Base-by-base conservation (phyloP, 1,140 invertebrate species). In the Caenorhabditis tropicalis region DNA sequence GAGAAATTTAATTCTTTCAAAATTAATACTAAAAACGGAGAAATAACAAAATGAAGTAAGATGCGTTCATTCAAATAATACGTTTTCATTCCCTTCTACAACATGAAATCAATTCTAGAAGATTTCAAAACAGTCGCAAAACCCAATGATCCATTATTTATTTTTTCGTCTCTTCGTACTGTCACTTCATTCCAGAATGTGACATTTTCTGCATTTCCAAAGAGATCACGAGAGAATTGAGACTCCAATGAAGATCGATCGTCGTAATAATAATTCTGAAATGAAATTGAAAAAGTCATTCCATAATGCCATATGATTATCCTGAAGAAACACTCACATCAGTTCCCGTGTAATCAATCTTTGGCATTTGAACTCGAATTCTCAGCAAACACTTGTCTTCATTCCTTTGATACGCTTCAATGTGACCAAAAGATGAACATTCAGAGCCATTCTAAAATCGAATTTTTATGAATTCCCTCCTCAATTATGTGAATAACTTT, bases 331-430 rank as follows among this genome's bases (percentile, higher is more conserved):
- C n/a, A 46, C 58, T 33, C 21, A 74, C 65, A 24, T 74, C 65
- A 27, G 65, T 74, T n/a, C 65, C 65, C 21, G 33, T 74, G n/a
- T 74, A 74, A 43, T 74, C 65, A 74, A 74, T 74, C 27, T 43
- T 74, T 24, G 65, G 65, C 65, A 74, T 74, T 74, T 74, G 65
- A 74, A 74, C 65, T 27, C 65, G 65, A 74, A 74, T 74, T 74
- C 65, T 74, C 1, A 74, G n/a, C n/a, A 74, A 21, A 31, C 65
- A 74, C n/a, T 43, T 74, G 65, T 74, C 36, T 43, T 43, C 29
- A 19, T 74, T 39, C 43, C 65, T 74, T 4, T 74, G 65, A 43
- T 74, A 74, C 3, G 65, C 65, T 31, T 74, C 65, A 24, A 74
- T 74, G 7, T 74, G 36, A 31, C 65, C 65, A n/a, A 74, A 24